Base-by-base conservation (phyloP, 2,888 invertebrate genomes). In the Sepiola atlantica region DNA sequence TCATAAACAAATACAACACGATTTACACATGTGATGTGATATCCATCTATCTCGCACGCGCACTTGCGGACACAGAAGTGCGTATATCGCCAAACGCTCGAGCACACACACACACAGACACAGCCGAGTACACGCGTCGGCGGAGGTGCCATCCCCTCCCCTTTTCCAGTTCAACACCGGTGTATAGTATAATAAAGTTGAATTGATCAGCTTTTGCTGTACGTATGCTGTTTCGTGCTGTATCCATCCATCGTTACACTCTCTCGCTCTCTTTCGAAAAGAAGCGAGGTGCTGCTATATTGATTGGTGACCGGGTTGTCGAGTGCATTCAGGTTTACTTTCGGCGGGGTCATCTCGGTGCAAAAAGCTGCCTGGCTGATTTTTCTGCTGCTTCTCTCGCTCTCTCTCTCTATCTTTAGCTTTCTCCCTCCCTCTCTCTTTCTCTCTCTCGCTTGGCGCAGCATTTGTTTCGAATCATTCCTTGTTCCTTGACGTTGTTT, bases 231-330 rank as follows among this genome's bases (percentile, higher is more conserved):
- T 45, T 45, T 45, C 45, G 45, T n/a, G n/a, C 16, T 77, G 77
- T 77, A 77, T 77, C 77, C 77, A 77, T 77, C 77, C 77, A 77
- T n/a, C 77, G n/a, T 12, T 77, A 24, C 24, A 28, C 61, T 61
- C 61, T 24, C 61, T 61, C 77, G 14, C 77, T 77, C 77, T 77
- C n/a, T 77, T 77, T n/a, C n/a, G n/a, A 45, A 45, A 45, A 45
- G 16, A 77, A 77, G 77, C 77, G 77, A 77, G 77, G 77, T 77
- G 77, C 77, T 77, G 77, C 77, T 77, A 77, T 77, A 77, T 77
- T 77, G 77, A 77, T 77, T 77, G 77, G n/a, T 77, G 77, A 77
- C 77, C 77, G 77, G 77, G 77, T 77, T 77, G 77, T 77, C 77
- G 77, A 77, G 77, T 77, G 77, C 77, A 77, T 77, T 77, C 77